Conservation (phyloP, 2,113 vertebrate genomes). For the Osmerus eperlanus region DNA sequence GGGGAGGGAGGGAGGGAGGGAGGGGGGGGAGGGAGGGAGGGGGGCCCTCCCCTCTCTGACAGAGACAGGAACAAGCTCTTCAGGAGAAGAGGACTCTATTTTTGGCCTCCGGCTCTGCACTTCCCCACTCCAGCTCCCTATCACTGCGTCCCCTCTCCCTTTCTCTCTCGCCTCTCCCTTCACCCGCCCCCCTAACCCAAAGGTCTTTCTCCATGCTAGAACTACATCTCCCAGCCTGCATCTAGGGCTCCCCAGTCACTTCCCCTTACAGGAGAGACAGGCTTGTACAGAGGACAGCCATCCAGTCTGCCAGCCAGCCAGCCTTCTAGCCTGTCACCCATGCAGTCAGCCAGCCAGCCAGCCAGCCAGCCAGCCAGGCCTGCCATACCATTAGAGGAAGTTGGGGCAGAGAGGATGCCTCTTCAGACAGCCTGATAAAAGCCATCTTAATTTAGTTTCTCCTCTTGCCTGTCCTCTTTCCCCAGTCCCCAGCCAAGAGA, state of each 20-base stretch:
- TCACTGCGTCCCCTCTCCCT: too few relatives aligned
- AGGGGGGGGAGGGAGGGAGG: too few relatives aligned
- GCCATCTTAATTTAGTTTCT: constrained; percentile 18
- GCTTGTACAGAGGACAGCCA: background rate
- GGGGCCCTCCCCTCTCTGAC: constrained; percentile 5
- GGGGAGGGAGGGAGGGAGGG: too few relatives aligned
- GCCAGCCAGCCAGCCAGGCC: too few relatives aligned
- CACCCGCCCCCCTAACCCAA: too few relatives aligned
- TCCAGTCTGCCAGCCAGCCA: constrained; percentile 9
- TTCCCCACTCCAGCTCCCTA: background rate
- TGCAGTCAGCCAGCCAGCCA: too few relatives aligned
- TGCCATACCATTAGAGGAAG: background rate
- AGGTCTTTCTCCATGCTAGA: too few relatives aligned
- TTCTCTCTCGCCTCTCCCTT: too few relatives aligned
- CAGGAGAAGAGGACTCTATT: constrained; percentile 36
- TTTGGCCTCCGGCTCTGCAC: background rate
- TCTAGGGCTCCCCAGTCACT: constrained; percentile 44
- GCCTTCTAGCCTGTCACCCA: too few relatives aligned
- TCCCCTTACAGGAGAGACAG: constrained; percentile 18
- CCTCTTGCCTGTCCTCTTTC: constrained; percentile 1
- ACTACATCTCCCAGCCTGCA: constrained; percentile 35
- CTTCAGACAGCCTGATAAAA: constrained; percentile 24
- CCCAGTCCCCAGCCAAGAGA: constrained; percentile 13
- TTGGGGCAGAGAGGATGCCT: background rate
- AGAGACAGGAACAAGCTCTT: constrained; percentile 47